Evolutionary conservation across 2,797 vertebrate species (phyloP).

Genomic region (Scomberomorus guttatus): DNA sequence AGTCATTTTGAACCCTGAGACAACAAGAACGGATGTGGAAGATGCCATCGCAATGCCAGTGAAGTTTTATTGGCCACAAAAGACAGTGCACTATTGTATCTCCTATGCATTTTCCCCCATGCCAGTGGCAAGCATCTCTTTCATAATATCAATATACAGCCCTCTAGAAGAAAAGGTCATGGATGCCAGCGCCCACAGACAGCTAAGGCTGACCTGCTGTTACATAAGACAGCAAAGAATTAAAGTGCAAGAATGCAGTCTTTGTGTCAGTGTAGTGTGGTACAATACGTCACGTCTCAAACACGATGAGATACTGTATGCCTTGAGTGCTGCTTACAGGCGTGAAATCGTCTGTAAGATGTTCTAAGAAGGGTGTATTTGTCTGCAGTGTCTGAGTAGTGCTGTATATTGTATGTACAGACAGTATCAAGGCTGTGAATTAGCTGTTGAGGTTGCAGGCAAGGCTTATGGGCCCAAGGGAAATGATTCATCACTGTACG

Average conservation of each 20-base stretch:
- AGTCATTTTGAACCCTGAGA: conserved; percentile 6
- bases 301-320: conserved; percentile 36
- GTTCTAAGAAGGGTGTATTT: conserved; percentile 43
- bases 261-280: conserved; percentile 65
- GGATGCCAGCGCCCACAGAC: conserved; percentile 64
- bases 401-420: conserved; percentile 15
- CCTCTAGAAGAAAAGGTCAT: conserved; percentile 66
- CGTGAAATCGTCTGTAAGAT: conserved; percentile 61
- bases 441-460: background rate
- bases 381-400: conserved; percentile 26
- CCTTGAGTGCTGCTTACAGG: conserved; percentile 22
- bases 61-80: background rate
- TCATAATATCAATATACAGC: conserved; percentile 64
- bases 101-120: conserved; percentile 42
- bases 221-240: conserved; percentile 61
- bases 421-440: background rate
- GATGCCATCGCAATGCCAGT: background rate
- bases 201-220: conserved; percentile 63
- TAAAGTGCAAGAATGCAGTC: conserved; percentile 68
- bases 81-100: conserved; percentile 65
- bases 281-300: conserved; percentile 46
- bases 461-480: conserved; percentile 21
- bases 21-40: background rate
- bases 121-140: conserved; percentile 58
- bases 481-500: conserved; percentile 26